Evolutionary conservation across 1,140 invertebrate genomes (phyloP).

Genomic region (Drosophila seguyi): DNA sequence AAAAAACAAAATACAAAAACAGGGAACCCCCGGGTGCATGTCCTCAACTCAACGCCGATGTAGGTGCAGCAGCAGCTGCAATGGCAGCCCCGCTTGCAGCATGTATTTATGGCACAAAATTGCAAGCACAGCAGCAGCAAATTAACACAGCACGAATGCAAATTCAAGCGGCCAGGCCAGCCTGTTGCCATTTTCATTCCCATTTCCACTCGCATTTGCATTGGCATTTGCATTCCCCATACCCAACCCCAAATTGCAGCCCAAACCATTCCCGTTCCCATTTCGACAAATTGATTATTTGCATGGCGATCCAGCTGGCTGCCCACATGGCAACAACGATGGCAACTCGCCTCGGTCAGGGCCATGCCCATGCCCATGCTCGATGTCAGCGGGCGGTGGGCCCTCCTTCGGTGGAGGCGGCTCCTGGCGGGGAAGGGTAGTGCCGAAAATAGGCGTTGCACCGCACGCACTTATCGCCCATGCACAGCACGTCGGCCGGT

Average conservation of each 20-base stretch:
- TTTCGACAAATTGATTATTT: conserved; percentile 48
- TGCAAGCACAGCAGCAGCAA: conserved; percentile 78
- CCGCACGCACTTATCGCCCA: conserved; percentile 74
- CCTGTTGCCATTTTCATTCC: conserved; percentile 61
- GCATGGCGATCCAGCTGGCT: conserved; percentile 31
- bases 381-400: conserved; percentile 9
- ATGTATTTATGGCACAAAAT: conserved; percentile 79
- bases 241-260: not conserved
- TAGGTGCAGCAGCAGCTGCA: conserved; percentile 21
- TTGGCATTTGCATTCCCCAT: conserved; percentile 25
- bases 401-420: not conserved
- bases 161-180: conserved; percentile 46
- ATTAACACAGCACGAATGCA: conserved; percentile 75
- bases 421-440: not conserved
- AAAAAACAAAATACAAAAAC: conserved; percentile 7
- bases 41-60: conserved; percentile 41
- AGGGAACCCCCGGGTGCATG: conserved; percentile 59
- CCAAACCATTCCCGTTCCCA: conserved; percentile 14
- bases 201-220: conserved; percentile 7
- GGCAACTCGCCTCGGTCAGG: conserved; percentile 64
- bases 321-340: conserved; percentile 42
- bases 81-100: conserved; percentile 11
- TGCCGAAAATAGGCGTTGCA: conserved; percentile 57
- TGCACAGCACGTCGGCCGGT: conserved; percentile 69
- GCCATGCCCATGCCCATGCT: conserved; percentile 62